Evolutionary conservation across 2,113 vertebrate genomes (phyloP), one percentile per base, ranked within the genome.

Genomic region (Capreolus pygargus): DNA sequence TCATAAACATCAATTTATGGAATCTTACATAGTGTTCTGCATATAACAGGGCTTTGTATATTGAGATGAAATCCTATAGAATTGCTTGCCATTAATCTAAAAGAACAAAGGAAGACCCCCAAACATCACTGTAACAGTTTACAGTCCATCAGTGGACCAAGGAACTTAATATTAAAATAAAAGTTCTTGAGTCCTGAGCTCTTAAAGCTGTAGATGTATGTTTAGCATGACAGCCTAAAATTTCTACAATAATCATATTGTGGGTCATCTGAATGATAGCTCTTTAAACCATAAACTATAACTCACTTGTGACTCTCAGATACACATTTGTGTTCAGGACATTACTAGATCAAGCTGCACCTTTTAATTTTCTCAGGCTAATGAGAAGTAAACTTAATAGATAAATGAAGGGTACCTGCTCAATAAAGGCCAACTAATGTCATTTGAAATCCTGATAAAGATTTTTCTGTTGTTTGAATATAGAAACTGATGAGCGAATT

Each of bases 391-490:
- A 55, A 83, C 13, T 61, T 92, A 54, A 60, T 54, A 94, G 45
- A 84, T 39, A 91, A 79, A 58, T 84, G 54, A 86, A 79, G 12
- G 14, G 2, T 89, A 36, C 12, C 52, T 89, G 55, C 16, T 67
- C 58, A 50, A 5, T 55, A 97, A 91, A 94, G n/a, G 6, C 6
- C 33, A 94, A 33, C 50, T 10, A 4, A 17, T 47, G 21, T 50
- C 9, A 9, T 97, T 86, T 96, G 67, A 97, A 88, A 97, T 89
- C 64, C 78, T 96, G 54, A n/a, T 50, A 30, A 91, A 85, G 50
- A 67, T 92, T 97, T 94, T 45, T 92, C 64, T 43, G 55, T 81
- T 27, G n/a, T 89, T 92, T 96, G 81, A 85, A 39, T 60, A 67
- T 4, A 81, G 64, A 96, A 97, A 94, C 88, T 64, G 39, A 50